Conservation (phyloP, 2,113 vertebrate species). For the Maccullochella peelii region DNA sequence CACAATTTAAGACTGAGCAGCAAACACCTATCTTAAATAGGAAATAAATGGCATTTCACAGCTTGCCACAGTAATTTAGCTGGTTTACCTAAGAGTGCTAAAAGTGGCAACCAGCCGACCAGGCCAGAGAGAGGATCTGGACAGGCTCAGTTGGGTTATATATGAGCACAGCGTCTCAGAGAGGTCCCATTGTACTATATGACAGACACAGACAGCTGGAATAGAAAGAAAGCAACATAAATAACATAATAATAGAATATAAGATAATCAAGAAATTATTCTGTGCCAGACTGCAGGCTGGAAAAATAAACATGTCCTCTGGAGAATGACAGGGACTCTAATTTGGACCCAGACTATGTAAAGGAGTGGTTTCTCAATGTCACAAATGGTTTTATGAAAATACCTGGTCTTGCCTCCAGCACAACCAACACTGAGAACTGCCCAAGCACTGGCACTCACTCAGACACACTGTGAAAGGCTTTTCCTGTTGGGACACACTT, state of each 20-base stretch:
- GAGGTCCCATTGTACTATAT: neutral
- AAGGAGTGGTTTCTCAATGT: constrained; percentile 17
- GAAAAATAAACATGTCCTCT: constrained; percentile 6
- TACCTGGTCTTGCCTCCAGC: constrained; percentile 3
- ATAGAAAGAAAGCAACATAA: constrained; percentile 33
- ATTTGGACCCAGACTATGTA: constrained; percentile 1
- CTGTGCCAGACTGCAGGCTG: constrained; percentile 18
- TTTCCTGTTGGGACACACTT: constrained; percentile 1
- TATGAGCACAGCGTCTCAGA: neutral
- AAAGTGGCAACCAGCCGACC: constrained; percentile 42
- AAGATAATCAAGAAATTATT: constrained; percentile 34
- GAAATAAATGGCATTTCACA: constrained; percentile 49
- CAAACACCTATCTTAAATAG: constrained; percentile 32
- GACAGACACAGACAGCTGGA: constrained; percentile 15
- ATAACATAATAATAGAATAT: constrained; percentile 21
- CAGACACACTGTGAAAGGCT: neutral
- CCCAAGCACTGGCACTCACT: neutral
- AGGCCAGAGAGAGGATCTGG: constrained; percentile 12
- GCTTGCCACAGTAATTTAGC: constrained; percentile 50
- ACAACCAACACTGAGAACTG: neutral
- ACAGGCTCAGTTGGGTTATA: constrained; percentile 15
- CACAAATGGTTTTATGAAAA: constrained; percentile 36
- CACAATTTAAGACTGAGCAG: constrained; percentile 6
- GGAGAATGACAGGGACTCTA: constrained; percentile 5
- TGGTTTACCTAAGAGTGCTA: constrained; percentile 51